A percentile compares a stretch with the other conserved stretches of the same genome.
Conservation (phyloP, 2,113 vertebrate species). For the Sphyrna mokarran region DNA sequence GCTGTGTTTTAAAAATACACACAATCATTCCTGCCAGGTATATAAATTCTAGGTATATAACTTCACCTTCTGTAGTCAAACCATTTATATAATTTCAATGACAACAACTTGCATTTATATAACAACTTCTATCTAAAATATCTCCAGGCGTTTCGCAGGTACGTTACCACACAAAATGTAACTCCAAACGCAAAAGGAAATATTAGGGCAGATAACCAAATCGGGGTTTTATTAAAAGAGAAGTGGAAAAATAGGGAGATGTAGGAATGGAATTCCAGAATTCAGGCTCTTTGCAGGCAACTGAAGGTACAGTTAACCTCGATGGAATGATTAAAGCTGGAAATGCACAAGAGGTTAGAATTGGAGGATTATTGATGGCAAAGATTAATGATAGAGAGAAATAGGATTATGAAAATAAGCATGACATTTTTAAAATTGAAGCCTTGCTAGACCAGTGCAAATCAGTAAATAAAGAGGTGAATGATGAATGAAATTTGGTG, state of each 20-base stretch:
- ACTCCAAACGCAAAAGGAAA: neutral
- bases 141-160: neutral
- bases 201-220: neutral
- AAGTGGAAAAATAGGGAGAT: neutral
- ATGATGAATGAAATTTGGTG: too few species aligned
- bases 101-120: neutral
- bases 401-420: too few species aligned
- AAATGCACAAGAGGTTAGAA: neutral
- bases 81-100: neutral
- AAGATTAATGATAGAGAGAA: too few species aligned
- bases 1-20: neutral
- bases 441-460: too few species aligned
- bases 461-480: too few species aligned
- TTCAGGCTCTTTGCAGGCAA: neutral
- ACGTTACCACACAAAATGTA: neutral
- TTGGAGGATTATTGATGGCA: too few species aligned
- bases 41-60: neutral
- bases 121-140: neutral
- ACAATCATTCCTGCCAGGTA: neutral
- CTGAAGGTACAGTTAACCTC: neutral
- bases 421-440: too few species aligned
- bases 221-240: neutral
- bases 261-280: neutral
- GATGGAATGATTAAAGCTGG: neutral
- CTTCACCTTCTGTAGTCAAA: neutral